Base-by-base conservation (phyloP, 2,888 invertebrate species). In the Netelia melanura region DNA sequence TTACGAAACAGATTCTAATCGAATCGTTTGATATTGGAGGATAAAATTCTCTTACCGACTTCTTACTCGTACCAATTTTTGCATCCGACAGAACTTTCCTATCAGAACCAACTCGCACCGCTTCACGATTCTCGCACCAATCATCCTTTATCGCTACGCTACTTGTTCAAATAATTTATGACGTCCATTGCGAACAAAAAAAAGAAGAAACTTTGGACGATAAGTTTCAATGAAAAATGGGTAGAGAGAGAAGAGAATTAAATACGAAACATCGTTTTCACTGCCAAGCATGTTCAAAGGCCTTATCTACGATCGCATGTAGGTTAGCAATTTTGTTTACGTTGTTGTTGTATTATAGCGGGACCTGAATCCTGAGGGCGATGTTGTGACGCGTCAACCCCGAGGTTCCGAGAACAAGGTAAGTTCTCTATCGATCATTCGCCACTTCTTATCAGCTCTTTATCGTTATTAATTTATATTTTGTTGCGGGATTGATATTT, bases 301-400 rank as follows among this genome's bases (percentile, higher is more conserved):
- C 87, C 81, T 88, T 79, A 81, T 82, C 81, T 85, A 81, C 72
- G 86, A 89, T 56, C 86, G 84, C 90, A 89, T 84, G 90, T 92
- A 93, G 92, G 87, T 89, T 92, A 93, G 93, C 91, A 91, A 91
- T 92, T 93, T 92, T 92, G 92, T 93, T 93, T 93, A 93, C 90
- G 92, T 93, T 93, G 90, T 93, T 93, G 91, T 93, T 93, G 91
- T 93, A 94, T 94, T 93, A 91, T 93, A 94, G 93, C 93, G 91
- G 93, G 89, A 92, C 92, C 92, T 86, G 92, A 92, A 89, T 88
- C 91, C 91, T 88, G 93, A 93, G 72, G 92, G 88, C 88, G 90
- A 90, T 88, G 92, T 92, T 89, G 91, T 94, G 90, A 91, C 92
- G 88, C 91, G 89, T 91, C 93, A 94, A 90, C 94, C 94, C 70